Conservation (phyloP, 2,888 invertebrate species). For the Helleia helle region DNA sequence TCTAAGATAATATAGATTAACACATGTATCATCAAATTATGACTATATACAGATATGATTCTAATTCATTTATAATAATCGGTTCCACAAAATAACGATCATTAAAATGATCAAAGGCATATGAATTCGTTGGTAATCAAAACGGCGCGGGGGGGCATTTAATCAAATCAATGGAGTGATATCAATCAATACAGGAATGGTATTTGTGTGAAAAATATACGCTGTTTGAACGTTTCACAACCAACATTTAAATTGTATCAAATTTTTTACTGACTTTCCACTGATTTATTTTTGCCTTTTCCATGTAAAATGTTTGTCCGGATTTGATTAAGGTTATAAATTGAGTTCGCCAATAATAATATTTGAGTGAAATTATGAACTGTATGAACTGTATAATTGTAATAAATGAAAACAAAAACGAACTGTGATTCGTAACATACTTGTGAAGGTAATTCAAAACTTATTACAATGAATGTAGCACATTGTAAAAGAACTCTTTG, state of each 20-base stretch:
- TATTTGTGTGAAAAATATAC: constrained; percentile 21
- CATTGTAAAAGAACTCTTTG: too few relatives aligned
- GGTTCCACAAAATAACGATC: too few relatives aligned
- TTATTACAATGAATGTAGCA: too few relatives aligned
- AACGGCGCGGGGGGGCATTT: constrained; percentile 15
- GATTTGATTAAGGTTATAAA: constrained; percentile 10
- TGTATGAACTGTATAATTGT: too few relatives aligned
- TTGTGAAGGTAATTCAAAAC: too few relatives aligned
- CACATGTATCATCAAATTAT: too few relatives aligned
- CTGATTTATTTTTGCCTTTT: constrained; percentile 36
- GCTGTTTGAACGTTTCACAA: constrained; percentile 11
- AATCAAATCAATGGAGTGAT: constrained; percentile 23
- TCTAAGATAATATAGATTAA: too few relatives aligned
- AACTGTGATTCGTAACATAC: too few relatives aligned
- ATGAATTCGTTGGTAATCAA: constrained; percentile 5
- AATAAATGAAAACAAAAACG: too few relatives aligned
- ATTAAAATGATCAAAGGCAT: too few relatives aligned
- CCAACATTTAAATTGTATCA: constrained; percentile 22
- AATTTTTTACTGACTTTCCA: constrained; percentile 20
- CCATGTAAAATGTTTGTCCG: constrained; percentile 3
- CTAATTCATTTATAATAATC: too few relatives aligned
- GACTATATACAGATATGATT: too few relatives aligned
- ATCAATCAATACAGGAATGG: constrained; percentile 23
- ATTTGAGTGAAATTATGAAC: not conserved
- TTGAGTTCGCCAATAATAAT: constrained; percentile 1